These are phyloP conservation scores for Ferdinandea cuprea DNA, from an alignment of 2,888 invertebrate genomes.

Conservation along the genomic window DNA sequence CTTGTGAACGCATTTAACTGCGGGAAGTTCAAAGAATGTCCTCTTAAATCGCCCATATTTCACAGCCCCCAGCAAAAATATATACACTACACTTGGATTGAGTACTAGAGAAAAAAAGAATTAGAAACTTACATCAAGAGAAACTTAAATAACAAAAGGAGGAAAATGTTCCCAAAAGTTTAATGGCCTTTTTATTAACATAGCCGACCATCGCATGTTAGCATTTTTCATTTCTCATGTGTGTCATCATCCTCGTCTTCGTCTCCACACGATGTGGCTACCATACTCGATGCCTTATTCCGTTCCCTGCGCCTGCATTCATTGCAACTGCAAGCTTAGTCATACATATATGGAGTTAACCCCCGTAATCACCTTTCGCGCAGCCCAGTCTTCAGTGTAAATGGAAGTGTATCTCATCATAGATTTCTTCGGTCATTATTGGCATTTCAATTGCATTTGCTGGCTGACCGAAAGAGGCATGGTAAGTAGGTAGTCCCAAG, in stretches of 20 bases:
- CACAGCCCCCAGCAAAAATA: background rate
- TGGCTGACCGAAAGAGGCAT: slow-evolving; percentile 32
- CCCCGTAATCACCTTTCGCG: slow-evolving; percentile 37
- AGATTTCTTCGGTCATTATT: slow-evolving; percentile 34
- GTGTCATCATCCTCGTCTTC: slow-evolving; percentile 18
- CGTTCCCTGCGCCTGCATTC: background rate
- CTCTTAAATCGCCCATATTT: background rate
- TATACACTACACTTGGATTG: slow-evolving; percentile 3
- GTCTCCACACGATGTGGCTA: background rate
- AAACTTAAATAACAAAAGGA: slow-evolving; percentile 26
- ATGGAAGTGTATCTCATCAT: slow-evolving; percentile 34
- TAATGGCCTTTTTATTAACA: slow-evolving; percentile 41
- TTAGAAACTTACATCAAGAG: slow-evolving; percentile 5
- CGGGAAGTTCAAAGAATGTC: slow-evolving; percentile 18
- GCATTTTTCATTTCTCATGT: slow-evolving; percentile 33
- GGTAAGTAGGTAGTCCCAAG: slow-evolving; percentile 1
- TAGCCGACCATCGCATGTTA: slow-evolving; percentile 33
- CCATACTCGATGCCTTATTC: slow-evolving; percentile 1
- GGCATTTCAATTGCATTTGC: slow-evolving; percentile 41
- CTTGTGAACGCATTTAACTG: too few relatives aligned
- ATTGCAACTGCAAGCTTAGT: slow-evolving; percentile 27
- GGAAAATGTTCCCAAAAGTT: slow-evolving; percentile 40
- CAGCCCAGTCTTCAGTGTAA: slow-evolving; percentile 6
- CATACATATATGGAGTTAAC: slow-evolving; percentile 26
- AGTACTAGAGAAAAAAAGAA: background rate